Base-by-base conservation (phyloP, 2,888 invertebrate genomes). In the Drosophila mettleri region DNA sequence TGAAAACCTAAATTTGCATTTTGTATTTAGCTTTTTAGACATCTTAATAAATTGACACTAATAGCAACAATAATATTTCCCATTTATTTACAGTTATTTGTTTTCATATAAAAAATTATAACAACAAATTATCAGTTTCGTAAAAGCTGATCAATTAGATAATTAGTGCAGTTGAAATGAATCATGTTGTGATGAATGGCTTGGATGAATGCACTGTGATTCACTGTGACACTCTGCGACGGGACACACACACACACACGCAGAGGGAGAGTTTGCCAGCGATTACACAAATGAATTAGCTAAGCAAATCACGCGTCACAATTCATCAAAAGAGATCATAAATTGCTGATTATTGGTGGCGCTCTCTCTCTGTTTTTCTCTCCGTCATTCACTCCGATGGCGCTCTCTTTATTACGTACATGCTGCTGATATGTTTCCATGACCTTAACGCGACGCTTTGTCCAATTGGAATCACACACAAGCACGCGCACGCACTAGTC, bases 351-450 rank as follows among this genome's bases (percentile, higher is more conserved):
- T 72, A 43, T 24, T 16, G 38, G 36, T 34, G 54, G 31, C 8
- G 46, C 36, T 18, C 69, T 64, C 53, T 57, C 60, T 58, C 49
- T 36, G 24, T 27, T 49, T 29, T 18, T 69, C 41, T 3, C 54
- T 62, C 36, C 41, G 20, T 24, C 31, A 22, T 48, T 33, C 33
- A 48, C 9, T 20, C n/a, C 38, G 36, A 8, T 52, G 38, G 22
- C 29, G 49, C 52, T 54, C 49, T 62, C 58, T 62, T 52, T 53
- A 43, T 64, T 69, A 78, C 78, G 66, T 75, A 82, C 82, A 79
- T 79, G 70, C 63, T 75, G 71, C 48, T 70, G 69, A 79, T 80
- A 85, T 67, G 75, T 83, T 81, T 86, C 88, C 88, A 81, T 86
- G 86, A 86, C 86, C 86, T 86, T 88, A 86, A 74, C 73, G 69